A percentile compares a stretch with the other conserved stretches of the same genome.
These are phyloP conservation scores for Carettochelys insculpta DNA, from an alignment of 2,113 vertebrate species.

Conservation along the genomic window DNA sequence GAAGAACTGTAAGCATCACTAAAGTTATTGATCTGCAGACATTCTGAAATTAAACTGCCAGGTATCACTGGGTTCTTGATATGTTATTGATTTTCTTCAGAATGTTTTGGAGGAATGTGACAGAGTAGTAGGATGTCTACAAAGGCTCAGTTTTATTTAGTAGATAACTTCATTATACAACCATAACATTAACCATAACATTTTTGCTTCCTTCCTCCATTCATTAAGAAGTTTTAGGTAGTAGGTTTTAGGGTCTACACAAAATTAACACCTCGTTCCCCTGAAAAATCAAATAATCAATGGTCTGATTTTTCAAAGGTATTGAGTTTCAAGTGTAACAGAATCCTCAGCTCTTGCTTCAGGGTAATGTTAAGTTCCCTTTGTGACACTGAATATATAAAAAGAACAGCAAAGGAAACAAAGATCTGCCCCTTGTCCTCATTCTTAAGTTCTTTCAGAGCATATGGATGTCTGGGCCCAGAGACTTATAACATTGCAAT, in stretches of 20 bases:
- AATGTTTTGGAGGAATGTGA: conserved; percentile 36
- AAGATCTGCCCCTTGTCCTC: neutral
- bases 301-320: conserved; percentile 15
- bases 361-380: conserved; percentile 23
- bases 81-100: conserved; percentile 82
- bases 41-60: conserved; percentile 86
- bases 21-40: conserved; percentile 63
- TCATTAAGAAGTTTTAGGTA: conserved; percentile 28
- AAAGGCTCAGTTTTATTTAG: conserved; percentile 52
- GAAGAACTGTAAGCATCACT: conserved; percentile 45
- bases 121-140: conserved; percentile 43
- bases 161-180: conserved; percentile 43
- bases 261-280: neutral
- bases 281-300: conserved; percentile 17
- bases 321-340: neutral
- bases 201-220: conserved; percentile 16
- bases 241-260: neutral
- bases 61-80: conserved; percentile 80
- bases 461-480: neutral
- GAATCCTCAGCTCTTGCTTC: conserved; percentile 12
- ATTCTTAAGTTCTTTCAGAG: neutral
- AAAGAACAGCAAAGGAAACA: neutral
- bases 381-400: conserved; percentile 9
- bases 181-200: neutral
- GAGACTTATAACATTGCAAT: neutral